A percentile compares a stretch with the other conserved stretches of the same genome.
Conservation (phyloP, 2,113 vertebrate species). For the Neopipo cinnamomea region DNA sequence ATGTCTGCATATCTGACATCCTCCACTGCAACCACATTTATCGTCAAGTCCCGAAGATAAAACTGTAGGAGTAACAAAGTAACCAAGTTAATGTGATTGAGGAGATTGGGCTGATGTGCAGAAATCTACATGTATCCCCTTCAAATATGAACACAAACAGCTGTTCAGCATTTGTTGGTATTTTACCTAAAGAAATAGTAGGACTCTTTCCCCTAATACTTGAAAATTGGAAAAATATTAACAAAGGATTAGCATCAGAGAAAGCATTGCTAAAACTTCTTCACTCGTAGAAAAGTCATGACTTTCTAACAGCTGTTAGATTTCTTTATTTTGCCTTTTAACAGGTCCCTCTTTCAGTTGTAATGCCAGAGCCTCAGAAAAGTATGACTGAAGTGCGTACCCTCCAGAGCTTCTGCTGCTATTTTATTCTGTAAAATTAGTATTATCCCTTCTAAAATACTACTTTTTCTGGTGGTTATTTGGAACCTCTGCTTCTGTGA, state of each 20-base stretch:
- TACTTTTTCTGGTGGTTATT: background rate
- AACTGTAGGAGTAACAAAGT: background rate
- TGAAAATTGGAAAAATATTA: background rate
- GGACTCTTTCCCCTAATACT: background rate
- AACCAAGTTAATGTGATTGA: background rate
- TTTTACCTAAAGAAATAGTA: background rate
- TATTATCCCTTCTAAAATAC: background rate
- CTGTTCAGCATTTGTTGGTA: background rate
- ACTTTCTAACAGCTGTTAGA: background rate
- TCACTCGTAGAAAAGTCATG: background rate
- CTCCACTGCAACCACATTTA: background rate
- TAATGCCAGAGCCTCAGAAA: background rate
- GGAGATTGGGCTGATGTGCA: background rate
- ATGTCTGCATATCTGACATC: background rate
- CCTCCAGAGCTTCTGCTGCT: background rate
- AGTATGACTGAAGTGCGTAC: accelerated
- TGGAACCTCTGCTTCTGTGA: background rate
- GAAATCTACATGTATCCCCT: background rate
- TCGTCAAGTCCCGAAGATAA: background rate
- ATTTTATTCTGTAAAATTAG: background rate
- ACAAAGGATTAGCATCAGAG: background rate
- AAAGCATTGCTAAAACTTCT: accelerated
- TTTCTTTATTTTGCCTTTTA: background rate
- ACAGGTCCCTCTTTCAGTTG: background rate
- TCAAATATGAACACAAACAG: accelerated